Evolutionary conservation across 2,888 invertebrate species (phyloP).

Genomic region (Lymantria dispar): DNA sequence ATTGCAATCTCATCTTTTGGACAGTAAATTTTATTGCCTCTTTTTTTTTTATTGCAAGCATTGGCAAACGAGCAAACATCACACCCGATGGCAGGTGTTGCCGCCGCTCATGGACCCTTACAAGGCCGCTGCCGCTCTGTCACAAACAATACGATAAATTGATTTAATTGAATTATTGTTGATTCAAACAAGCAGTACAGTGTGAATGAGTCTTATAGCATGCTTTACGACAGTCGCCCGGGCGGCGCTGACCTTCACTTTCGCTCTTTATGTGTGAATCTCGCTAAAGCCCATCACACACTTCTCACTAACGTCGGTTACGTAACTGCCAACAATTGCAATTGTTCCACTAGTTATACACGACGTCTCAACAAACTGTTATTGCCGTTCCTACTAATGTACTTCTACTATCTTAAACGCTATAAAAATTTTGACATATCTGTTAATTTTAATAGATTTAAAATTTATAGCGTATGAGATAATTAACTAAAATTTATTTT

Average conservation of each 20-base stretch:
- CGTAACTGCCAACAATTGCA: conserved; percentile 25
- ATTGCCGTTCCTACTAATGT: background rate
- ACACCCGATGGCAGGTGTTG: no score
- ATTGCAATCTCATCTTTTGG: no score
- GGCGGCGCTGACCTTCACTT: conserved; percentile 55
- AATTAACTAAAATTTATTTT: no score
- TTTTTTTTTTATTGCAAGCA: no score
- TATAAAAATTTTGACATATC: background rate
- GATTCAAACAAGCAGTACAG: no score
- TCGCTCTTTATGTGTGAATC: conserved; percentile 58
- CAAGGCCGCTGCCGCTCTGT: no score
- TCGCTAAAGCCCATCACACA: conserved; percentile 36
- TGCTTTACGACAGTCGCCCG: conserved; percentile 11
- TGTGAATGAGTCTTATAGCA: background rate
- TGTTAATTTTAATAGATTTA: background rate
- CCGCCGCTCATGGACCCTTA: no score
- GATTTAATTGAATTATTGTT: no score
- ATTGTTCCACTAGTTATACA: conserved; percentile 24
- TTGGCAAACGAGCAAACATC: no score
- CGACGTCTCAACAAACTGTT: conserved; percentile 1
- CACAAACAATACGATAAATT: no score
- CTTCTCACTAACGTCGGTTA: conserved; percentile 20
- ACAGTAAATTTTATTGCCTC: no score
- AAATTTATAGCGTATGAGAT: no score
- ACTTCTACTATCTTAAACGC: background rate